These are phyloP conservation scores for Trichopria drosophilae DNA, from an alignment of 2,888 invertebrate species.

Conservation along the genomic window DNA sequence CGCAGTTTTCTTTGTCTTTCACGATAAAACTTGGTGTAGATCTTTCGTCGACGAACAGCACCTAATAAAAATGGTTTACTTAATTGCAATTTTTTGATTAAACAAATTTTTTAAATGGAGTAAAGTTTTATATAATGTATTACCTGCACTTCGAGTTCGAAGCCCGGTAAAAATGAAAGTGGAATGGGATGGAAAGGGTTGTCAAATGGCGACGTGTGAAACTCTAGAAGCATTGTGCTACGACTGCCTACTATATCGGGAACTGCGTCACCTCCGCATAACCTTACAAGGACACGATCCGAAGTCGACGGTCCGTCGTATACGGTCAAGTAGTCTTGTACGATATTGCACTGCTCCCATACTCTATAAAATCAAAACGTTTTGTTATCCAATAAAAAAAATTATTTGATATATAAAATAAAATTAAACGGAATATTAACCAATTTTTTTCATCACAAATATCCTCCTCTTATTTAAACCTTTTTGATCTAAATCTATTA, in stretches of 20 bases:
- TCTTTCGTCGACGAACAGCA: conserved; percentile 74
- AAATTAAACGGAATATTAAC: too few relatives aligned
- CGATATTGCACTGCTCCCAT: conserved; percentile 81
- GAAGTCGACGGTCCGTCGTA: conserved; percentile 75
- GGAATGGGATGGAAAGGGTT: conserved; percentile 81
- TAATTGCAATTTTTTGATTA: background rate
- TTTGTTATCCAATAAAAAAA: too few relatives aligned
- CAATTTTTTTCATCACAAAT: too few relatives aligned
- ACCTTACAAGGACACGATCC: conserved; percentile 73
- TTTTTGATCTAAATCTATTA: too few relatives aligned
- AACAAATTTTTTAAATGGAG: background rate
- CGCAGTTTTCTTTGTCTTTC: conserved; percentile 73
- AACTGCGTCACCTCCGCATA: conserved; percentile 81
- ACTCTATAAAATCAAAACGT: conserved; percentile 62
- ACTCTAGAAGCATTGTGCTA: conserved; percentile 76
- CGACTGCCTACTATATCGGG: conserved; percentile 79
- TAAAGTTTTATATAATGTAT: too few relatives aligned
- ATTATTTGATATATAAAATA: too few relatives aligned
- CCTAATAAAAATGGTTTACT: conserved; percentile 59
- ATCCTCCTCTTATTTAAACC: too few relatives aligned
- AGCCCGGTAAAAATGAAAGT: conserved; percentile 76
- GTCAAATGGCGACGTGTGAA: conserved; percentile 80
- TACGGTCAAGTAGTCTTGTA: conserved; percentile 80
- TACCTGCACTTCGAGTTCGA: conserved; percentile 81
- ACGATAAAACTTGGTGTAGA: conserved; percentile 69